Evolutionary conservation across 2,888 invertebrate genomes (phyloP).

Genomic region (Perizoma flavofasciatum): DNA sequence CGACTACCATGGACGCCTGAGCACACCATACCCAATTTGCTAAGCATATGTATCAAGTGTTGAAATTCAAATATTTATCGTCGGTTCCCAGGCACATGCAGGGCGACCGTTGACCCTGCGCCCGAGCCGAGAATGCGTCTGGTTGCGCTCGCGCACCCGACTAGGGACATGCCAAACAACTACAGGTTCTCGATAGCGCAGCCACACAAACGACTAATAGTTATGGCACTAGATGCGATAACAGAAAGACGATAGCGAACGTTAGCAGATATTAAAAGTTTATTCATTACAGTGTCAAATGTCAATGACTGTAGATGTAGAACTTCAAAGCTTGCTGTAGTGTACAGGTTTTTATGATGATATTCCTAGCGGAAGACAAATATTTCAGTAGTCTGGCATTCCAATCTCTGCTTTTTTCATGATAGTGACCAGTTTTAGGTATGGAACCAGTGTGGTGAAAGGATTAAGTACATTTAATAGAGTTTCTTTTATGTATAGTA

Average conservation of each 20-base stretch:
- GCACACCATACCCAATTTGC: conserved; percentile 76
- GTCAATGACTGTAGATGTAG: too few species aligned
- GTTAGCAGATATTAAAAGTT: conserved; percentile 22
- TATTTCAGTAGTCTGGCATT: too few species aligned
- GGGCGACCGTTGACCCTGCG: conserved; percentile 79
- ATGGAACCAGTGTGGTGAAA: background rate
- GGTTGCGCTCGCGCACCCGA: conserved; percentile 58
- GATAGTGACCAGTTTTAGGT: too few species aligned
- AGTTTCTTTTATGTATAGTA: conserved; percentile 1
- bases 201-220: conserved; percentile 37
- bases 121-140: conserved; percentile 66
- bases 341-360: too few species aligned
- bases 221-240: conserved; percentile 35
- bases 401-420: too few species aligned
- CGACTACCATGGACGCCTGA: conserved; percentile 55
- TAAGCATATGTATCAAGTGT: conserved; percentile 81
- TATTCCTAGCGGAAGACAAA: too few species aligned
- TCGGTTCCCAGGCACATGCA: conserved; percentile 76
- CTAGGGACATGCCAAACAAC: conserved; percentile 56
- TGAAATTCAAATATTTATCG: conserved; percentile 83
- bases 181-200: conserved; percentile 44
- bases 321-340: too few species aligned
- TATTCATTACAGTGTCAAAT: conserved; percentile 4
- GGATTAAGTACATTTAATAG: too few species aligned
- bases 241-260: conserved; percentile 24